Percentiles rank a stretch among this genome's conserved stretches.
These are phyloP conservation scores for Cryptomyrus ogoouensis DNA, from an alignment of 2,113 vertebrate genomes.

Conservation along the genomic window DNA sequence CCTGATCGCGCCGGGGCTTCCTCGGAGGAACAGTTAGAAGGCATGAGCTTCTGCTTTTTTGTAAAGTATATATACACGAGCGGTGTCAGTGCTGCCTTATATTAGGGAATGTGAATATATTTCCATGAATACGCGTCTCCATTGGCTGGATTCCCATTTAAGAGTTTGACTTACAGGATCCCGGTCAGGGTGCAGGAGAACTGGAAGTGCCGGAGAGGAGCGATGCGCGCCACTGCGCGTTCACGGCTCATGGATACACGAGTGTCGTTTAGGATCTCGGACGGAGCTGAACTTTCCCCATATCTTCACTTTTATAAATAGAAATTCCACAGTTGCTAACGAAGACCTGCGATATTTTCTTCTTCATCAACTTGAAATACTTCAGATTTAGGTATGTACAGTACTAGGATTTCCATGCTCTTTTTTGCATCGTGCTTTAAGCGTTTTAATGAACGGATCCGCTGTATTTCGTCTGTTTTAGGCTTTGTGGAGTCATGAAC, in stretches of 20 bases:
- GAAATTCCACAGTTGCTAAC: neutral
- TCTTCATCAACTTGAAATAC: neutral
- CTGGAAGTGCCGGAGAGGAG: neutral
- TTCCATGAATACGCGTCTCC: neutral
- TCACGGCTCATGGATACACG: neutral
- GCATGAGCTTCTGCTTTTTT: neutral
- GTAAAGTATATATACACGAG: neutral
- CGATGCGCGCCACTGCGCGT: neutral
- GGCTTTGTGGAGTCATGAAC: constrained; percentile 52
- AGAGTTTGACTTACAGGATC: neutral
- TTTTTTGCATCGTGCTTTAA: neutral
- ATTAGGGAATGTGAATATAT: neutral
- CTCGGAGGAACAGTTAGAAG: neutral
- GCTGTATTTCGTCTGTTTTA: neutral
- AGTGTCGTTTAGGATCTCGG: neutral
- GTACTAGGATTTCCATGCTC: neutral
- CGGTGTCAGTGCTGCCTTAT: neutral
- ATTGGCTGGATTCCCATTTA: neutral
- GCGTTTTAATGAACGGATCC: neutral
- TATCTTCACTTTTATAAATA: neutral
- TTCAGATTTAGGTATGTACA: neutral
- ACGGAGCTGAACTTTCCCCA: neutral
- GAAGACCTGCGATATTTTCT: neutral
- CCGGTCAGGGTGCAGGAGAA: neutral
- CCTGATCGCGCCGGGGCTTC: neutral